Conservation (phyloP, 2,888 invertebrate species). For the Scaptomyza caliginosa region DNA sequence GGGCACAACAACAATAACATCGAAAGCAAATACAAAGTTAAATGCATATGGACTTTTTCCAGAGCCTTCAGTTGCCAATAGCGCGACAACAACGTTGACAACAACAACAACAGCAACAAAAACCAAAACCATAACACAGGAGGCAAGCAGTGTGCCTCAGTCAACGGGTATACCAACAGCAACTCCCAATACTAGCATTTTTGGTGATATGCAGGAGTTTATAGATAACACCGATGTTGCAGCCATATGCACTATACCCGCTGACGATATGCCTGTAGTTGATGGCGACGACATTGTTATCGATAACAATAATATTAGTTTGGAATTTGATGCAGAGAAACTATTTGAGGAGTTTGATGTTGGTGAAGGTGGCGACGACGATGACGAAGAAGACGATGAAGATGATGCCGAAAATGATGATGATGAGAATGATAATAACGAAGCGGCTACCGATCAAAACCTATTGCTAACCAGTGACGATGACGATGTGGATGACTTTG, state of each 20-base stretch:
- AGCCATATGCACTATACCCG: slow-evolving; percentile 74
- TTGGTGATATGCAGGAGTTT: slow-evolving; percentile 70
- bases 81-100: slow-evolving; percentile 4
- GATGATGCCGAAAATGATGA: slow-evolving; percentile 75
- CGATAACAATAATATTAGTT: slow-evolving; percentile 79
- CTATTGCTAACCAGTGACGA: slow-evolving; percentile 74
- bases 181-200: slow-evolving; percentile 36
- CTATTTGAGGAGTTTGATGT: slow-evolving; percentile 79
- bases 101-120: neutral
- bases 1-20: slow-evolving; percentile 4
- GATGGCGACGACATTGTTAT: slow-evolving; percentile 81
- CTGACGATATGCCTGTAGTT: slow-evolving; percentile 80
- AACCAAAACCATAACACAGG: neutral
- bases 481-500: slow-evolving; percentile 72
- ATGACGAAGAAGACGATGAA: slow-evolving; percentile 64
- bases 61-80: slow-evolving; percentile 27
- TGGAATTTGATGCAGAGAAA: slow-evolving; percentile 79
- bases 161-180: slow-evolving; percentile 6
- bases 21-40: neutral
- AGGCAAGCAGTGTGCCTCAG: neutral
- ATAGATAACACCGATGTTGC: slow-evolving; percentile 68
- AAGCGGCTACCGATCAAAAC: slow-evolving; percentile 71
- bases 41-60: slow-evolving; percentile 45
- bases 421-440: slow-evolving; percentile 79
- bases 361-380: slow-evolving; percentile 66